Evolutionary conservation across 1,140 invertebrate species (phyloP), one percentile per base, ranked within the genome.

Genomic region (Lamellibrachia luymesi): DNA sequence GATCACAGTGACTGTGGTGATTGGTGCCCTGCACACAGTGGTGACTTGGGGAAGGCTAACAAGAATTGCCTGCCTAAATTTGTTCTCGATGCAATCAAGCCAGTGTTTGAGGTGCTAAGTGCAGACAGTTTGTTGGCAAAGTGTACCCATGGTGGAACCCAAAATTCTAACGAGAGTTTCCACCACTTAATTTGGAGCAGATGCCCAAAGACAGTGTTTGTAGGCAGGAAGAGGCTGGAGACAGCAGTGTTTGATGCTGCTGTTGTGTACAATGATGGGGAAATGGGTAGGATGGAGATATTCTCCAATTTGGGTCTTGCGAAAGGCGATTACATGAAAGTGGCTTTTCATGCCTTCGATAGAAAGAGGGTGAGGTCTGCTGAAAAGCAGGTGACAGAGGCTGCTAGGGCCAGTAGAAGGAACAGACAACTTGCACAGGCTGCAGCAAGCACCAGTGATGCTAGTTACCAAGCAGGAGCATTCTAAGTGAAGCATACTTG

Each of bases 141-240:
- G n/a, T 92, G 92, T 64, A 51, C 52, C 5, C 92, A 92, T 56
- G 50, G 92, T 51, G 4, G 92, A 51, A 51, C 0, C n/a, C 92
- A 92, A 64, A 92, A 92, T 52, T 64, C 51, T 8, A 92, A 92
- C 4, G 92, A 92, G 27, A 92, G 92, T 52, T 92, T 92, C 52
- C 50, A 92, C 51, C 92, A 92, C 92, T n/a, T 92, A 51, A 92
- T 92, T 92, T 51, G 50, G 92, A 64, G 52, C 50, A 13, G 92
- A 17, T 92, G 92, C 51, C 50, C 92, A 10, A 92, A 92, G 50
- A 92, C 92, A 52, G 51, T 51, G 92, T 92, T 56, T 92, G 51
- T 51, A 22, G 92, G 92, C 50, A 2, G 92, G 49, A 51, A 64
- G 92, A 10, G 50, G 50, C 52, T 92, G 92, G 51, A 92, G 50